Evolutionary conservation across 2,113 vertebrate genomes (phyloP), one percentile per base, ranked within the genome.

Genomic region (Acanthochromis polyacanthus): DNA sequence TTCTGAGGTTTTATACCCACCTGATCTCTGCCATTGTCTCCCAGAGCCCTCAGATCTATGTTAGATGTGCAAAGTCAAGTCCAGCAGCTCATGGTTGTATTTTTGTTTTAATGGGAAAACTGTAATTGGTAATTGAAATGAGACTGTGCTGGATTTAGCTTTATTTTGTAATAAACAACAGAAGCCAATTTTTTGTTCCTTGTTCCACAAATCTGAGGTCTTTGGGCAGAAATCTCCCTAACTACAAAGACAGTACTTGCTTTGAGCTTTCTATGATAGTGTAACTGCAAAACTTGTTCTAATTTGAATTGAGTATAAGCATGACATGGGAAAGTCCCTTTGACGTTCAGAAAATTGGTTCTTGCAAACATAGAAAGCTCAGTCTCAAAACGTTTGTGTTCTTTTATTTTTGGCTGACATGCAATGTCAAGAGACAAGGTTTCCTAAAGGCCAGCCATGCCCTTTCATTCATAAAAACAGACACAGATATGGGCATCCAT

Each of bases 171-270:
- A 57, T 9, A 1, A 17, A 30, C 3, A 43, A 45, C 16, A 20
- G 0, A 61, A 55, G 50, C 20, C 9, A 52, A 52, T 62, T 63
- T 22, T 28, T 30, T 72, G 64, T 17, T 2, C 23, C 38, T 51
- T 55, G 40, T 48, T 61, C 15, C 72, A 93, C 92, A 94, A 93
- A 94, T 88, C 88, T 91, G 94, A 93, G 93, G 93, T 92, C 92
- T 89, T 78, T 76, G 4, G 19, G 50, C 20, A 23, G 64, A 74
- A 75, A 48, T 70, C 36, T 81, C 46, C 66, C 81, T 78, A 70
- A 82, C 68, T 83, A 85, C 63, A 88, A 63, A 88, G 68, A 73
- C 80, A 67, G 71, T 78, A 70, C 66, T 88, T 89, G 61, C 72
- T 85, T 92, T 94, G 93, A 95, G 90, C 92, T 94, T 94, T 93